These are phyloP conservation scores for Cuniculus paca DNA, from an alignment of 2,797 vertebrate genomes.

Conservation along the genomic window DNA sequence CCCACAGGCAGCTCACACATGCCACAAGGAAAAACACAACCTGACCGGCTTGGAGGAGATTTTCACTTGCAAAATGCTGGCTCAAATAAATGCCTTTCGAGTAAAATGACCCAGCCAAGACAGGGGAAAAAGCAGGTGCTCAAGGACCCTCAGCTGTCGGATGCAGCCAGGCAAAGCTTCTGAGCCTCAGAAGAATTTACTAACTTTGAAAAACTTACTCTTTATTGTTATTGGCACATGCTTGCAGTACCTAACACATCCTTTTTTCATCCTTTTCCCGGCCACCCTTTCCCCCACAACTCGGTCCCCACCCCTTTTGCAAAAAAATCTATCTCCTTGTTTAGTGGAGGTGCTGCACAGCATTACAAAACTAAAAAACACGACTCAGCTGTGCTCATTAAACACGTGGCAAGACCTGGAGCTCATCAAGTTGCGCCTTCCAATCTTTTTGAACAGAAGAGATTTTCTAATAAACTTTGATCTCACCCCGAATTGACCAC, in stretches of 20 bases:
- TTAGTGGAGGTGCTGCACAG: neutral
- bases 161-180: neutral
- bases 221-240: neutral
- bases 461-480: neutral
- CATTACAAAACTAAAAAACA: neutral
- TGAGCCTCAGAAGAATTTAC: slow-evolving; percentile 28
- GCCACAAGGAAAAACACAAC: neutral
- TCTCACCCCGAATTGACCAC: neutral
- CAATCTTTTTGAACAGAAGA: slow-evolving; percentile 1
- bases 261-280: neutral
- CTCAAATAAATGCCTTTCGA: neutral
- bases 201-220: neutral
- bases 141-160: neutral
- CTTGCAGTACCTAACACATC: neutral
- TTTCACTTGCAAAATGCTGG: neutral
- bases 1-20: neutral
- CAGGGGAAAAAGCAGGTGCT: neutral
- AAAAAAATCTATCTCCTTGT: neutral
- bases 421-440: neutral
- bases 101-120: neutral
- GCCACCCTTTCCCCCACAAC: neutral
- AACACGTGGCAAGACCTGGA: neutral
- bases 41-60: neutral
- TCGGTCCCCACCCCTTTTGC: neutral
- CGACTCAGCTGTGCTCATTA: neutral